A percentile compares a stretch with the other conserved stretches of the same genome.
Conservation (phyloP, 2,888 invertebrate genomes). For the Gymnosoma rotundatum region DNA sequence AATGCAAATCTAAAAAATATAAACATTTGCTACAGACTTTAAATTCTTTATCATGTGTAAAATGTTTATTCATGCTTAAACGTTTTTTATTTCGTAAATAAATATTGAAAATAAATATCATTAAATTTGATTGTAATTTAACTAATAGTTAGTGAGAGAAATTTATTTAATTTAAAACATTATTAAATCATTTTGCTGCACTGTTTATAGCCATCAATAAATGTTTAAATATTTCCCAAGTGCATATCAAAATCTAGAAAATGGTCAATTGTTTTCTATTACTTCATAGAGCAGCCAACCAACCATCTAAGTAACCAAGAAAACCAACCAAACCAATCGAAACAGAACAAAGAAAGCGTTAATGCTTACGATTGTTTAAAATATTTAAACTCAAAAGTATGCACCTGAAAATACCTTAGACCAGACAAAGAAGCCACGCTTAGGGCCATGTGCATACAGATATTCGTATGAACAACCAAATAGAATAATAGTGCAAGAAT, state of each 20-base stretch:
- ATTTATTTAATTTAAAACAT: neutral
- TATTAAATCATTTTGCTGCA: conserved; percentile 9
- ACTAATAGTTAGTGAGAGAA: too few relatives aligned
- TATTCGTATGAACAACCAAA: neutral
- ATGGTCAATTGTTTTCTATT: conserved; percentile 67
- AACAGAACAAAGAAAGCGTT: conserved; percentile 54
- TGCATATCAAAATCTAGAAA: conserved; percentile 59
- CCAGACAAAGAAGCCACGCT: conserved; percentile 42
- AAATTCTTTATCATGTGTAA: too few relatives aligned
- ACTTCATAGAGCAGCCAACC: conserved; percentile 45
- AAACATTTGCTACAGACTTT: too few relatives aligned
- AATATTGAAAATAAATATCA: too few relatives aligned
- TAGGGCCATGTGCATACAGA: conserved; percentile 15
- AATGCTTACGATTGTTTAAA: conserved; percentile 61
- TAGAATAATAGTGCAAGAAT: conserved; percentile 34
- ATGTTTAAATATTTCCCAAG: conserved; percentile 49
- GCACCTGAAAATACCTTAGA: conserved; percentile 58
- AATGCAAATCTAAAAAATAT: neutral
- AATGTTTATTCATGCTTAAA: too few relatives aligned
- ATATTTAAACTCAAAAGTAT: conserved; percentile 52
- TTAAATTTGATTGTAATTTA: too few relatives aligned
- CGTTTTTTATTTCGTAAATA: too few relatives aligned
- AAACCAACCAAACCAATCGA: conserved; percentile 14
- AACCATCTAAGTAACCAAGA: neutral
- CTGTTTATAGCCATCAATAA: conserved; percentile 39